A percentile compares a stretch with the other conserved stretches of the same genome.
These are phyloP conservation scores for Epinephelus fuscoguttatus DNA, from an alignment of 2,113 vertebrate genomes.

Conservation along the genomic window DNA sequence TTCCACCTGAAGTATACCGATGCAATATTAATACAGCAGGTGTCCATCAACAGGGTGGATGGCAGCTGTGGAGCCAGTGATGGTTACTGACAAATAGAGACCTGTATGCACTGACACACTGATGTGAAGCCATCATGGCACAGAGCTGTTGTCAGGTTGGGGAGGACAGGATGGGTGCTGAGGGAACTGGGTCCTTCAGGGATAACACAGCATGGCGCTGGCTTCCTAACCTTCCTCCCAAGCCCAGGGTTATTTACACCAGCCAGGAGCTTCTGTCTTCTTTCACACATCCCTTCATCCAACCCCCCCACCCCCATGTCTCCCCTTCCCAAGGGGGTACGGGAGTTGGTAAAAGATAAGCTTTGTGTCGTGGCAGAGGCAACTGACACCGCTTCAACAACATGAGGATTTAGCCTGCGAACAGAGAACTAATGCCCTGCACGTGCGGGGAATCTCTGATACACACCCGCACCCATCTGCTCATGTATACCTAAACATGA, in stretches of 20 bases:
- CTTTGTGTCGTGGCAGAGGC: conserved; percentile 68
- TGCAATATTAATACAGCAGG: conserved; percentile 9
- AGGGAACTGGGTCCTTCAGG: conserved; percentile 45
- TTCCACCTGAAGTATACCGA: background rate
- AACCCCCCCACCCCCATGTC: conserved; percentile 41
- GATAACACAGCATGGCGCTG: conserved; percentile 41
- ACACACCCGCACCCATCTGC: conserved; percentile 62
- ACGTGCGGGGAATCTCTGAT: conserved; percentile 66
- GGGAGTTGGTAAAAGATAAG: conserved; percentile 75
- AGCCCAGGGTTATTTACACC: conserved; percentile 75
- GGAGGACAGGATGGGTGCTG: conserved; percentile 25
- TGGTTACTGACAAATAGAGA: conserved; percentile 15
- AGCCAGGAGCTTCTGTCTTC: conserved; percentile 60
- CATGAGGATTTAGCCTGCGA: conserved; percentile 75
- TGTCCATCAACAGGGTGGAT: conserved; percentile 28
- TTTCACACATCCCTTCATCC: conserved; percentile 51
- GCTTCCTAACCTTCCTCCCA: conserved; percentile 64
- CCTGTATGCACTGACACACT: conserved; percentile 13
- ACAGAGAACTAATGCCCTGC: conserved; percentile 68
- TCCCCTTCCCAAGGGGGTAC: conserved; percentile 50
- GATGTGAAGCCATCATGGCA: conserved; percentile 32
- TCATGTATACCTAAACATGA: conserved; percentile 51
- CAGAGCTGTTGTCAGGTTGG: conserved; percentile 5
- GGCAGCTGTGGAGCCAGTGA: background rate
- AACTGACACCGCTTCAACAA: conserved; percentile 76